Evolutionary conservation across 2,113 vertebrate species (phyloP).

Genomic region (Lasiurus borealis): DNA sequence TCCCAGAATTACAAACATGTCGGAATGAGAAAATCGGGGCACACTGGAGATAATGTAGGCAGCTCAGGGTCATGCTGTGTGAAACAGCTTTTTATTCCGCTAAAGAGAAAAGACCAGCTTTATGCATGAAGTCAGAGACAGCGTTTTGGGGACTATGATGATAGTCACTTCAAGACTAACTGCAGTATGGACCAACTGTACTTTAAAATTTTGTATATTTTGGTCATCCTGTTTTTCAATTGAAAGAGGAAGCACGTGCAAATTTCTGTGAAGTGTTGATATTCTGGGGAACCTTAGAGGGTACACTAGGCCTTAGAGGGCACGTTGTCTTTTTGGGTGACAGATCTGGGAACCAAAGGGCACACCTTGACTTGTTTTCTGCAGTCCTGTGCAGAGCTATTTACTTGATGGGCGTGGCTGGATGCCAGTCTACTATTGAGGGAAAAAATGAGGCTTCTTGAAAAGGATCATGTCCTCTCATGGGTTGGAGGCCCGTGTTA

Average conservation of each 20-base stretch:
- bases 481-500: background rate
- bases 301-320: background rate
- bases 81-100: conserved; percentile 50
- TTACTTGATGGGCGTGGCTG: background rate
- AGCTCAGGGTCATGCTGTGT: conserved; percentile 65
- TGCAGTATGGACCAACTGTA: background rate
- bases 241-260: background rate
- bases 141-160: background rate
- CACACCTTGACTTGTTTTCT: background rate
- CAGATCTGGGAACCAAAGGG: background rate
- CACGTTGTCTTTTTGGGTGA: background rate
- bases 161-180: background rate
- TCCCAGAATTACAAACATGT: conserved; percentile 77
- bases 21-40: conserved; percentile 60
- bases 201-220: background rate
- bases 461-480: background rate
- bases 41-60: conserved; percentile 67
- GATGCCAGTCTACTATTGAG: background rate
- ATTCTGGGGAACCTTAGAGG: background rate
- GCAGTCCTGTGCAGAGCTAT: background rate
- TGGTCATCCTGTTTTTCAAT: background rate
- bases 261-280: background rate
- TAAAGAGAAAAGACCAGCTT: conserved; percentile 23
- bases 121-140: conserved; percentile 55
- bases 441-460: background rate